Conservation (phyloP, 2,888 invertebrate genomes). For the Tanytarsus gracilentus region DNA sequence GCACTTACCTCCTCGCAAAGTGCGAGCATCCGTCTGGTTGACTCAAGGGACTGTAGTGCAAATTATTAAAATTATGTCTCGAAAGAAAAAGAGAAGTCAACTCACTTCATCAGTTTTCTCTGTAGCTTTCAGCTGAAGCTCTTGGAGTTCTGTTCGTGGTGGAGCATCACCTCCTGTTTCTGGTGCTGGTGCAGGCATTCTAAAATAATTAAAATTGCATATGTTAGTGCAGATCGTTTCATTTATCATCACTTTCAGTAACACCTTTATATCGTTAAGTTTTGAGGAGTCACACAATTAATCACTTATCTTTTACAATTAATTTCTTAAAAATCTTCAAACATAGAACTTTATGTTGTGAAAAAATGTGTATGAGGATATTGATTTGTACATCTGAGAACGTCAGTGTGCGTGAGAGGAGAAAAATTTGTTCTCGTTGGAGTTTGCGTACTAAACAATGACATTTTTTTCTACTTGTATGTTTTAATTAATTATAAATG, state of each 20-base stretch:
- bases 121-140: constrained; percentile 73
- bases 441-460: too few species aligned
- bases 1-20: constrained; percentile 83
- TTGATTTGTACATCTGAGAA: too few species aligned
- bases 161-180: constrained; percentile 60
- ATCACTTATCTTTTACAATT: too few species aligned
- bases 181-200: constrained; percentile 56
- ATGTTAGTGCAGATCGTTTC: constrained; percentile 20
- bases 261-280: too few species aligned
- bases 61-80: neutral
- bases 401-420: too few species aligned
- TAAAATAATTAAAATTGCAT: constrained; percentile 41
- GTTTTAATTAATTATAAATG: too few species aligned
- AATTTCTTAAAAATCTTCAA: too few species aligned
- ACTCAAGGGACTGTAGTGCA: constrained; percentile 68
- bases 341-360: too few species aligned
- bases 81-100: constrained; percentile 30
- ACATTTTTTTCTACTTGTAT: too few species aligned
- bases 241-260: neutral
- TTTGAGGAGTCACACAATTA: too few species aligned
- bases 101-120: constrained; percentile 84
- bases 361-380: too few species aligned
- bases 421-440: too few species aligned
- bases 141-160: constrained; percentile 80
- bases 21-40: constrained; percentile 84